These are phyloP conservation scores for Urosaurus nigricauda DNA, from an alignment of 2,797 vertebrate genomes.

Conservation along the genomic window DNA sequence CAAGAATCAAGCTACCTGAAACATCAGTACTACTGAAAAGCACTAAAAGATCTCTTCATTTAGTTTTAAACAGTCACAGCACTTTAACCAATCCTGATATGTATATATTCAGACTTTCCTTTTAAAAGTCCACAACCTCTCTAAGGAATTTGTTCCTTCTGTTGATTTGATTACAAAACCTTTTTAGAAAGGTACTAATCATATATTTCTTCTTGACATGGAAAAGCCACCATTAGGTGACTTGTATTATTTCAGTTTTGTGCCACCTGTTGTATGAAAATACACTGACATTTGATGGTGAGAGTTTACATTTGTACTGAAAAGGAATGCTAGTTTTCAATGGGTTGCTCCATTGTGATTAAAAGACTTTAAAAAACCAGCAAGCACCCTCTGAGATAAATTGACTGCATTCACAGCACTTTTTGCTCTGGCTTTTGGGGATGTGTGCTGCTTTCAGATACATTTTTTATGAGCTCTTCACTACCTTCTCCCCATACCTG, in stretches of 20 bases:
- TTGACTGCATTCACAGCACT: not conserved
- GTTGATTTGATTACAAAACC: not conserved
- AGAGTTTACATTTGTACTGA: not conserved
- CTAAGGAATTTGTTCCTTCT: not conserved
- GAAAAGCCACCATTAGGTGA: not conserved
- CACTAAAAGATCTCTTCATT: not conserved
- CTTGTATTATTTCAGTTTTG: not conserved
- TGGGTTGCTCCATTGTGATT: not conserved
- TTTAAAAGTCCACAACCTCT: not conserved
- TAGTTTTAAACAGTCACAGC: not conserved
- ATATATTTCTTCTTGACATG: not conserved
- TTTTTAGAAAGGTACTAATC: not conserved
- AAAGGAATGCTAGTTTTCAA: not conserved
- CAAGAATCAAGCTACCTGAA: too few species aligned
- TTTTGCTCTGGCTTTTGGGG: not conserved
- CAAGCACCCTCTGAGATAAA: not conserved
- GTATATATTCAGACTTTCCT: not conserved
- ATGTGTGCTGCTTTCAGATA: not conserved
- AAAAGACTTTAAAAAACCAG: not conserved
- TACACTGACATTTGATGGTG: not conserved
- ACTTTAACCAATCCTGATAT: not conserved
- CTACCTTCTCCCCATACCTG: not conserved
- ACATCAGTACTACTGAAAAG: not conserved
- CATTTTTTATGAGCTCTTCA: not conserved
- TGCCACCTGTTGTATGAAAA: not conserved